Evolutionary conservation across 1,140 invertebrate species (phyloP), one percentile per base, ranked within the genome.

Genomic region (Tenebrio molitor): DNA sequence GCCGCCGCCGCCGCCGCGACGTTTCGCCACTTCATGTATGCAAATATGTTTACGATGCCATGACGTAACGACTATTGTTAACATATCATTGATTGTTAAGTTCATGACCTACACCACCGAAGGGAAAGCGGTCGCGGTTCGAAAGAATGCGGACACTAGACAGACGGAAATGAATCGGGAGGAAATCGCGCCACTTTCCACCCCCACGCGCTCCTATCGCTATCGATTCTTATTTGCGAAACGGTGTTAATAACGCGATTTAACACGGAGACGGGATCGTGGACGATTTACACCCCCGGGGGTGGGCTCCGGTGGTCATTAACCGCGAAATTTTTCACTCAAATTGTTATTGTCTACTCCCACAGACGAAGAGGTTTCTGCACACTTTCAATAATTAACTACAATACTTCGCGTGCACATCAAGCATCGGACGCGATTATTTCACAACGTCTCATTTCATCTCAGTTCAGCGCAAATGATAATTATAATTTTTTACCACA

Each of bases 71-170:
- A 77, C 78, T 81, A 81, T 81, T 81, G 80, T 81, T 81, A 79
- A 81, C 78, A 79, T 79, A 79, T 80, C 80, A 81, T 81, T 81
- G 80, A 81, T 81, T 81, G 80, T 81, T 80, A 79, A 78, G 80
- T 81, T 80, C 80, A 78, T 80, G 80, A 81, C 80, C 80, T 79
- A 76, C 74, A 34, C 39, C 67, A 76, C 77, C 76, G 75, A 72
- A 73, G 74, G 77, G 75, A 80, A 76, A 75, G 78, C 75, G 69
- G 73, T 71, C 44, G 36, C 68, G 68, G 50, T 71, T 64, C 70
- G 65, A 76, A 74, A 72, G 71, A 72, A 71, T 65, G 64, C 71
- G 71, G 74, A 76, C 74, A 76, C 72, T 76, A 64, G 33, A 41
- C 39, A 65, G 34, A 65, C 63, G 39, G 34, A 65, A 65, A 65